A percentile compares a stretch with the other conserved stretches of the same genome.
These are phyloP conservation scores for Philaenus spumarius DNA, from an alignment of 1,140 invertebrate species.

Conservation along the genomic window DNA sequence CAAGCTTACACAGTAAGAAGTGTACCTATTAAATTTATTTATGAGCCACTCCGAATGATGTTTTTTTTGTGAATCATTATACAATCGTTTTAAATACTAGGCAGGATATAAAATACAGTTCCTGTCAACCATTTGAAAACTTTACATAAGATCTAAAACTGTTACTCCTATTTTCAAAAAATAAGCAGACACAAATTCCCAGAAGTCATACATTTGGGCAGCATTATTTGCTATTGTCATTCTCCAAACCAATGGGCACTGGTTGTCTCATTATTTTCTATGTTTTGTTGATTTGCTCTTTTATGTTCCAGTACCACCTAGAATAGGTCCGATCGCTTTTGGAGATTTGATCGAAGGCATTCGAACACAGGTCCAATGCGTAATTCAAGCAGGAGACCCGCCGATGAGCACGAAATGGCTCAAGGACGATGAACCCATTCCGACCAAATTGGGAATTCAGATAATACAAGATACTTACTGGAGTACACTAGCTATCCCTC, in stretches of 20 bases:
- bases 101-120: no score
- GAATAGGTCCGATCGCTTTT: slow-evolving; percentile 51
- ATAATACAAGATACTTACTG: slow-evolving; percentile 29
- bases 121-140: no score
- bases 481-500: slow-evolving; percentile 44
- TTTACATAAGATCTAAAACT: no score
- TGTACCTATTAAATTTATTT: no score
- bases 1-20: no score
- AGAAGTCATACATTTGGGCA: no score
- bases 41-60: no score
- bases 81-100: no score
- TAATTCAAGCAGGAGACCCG: slow-evolving; percentile 52
- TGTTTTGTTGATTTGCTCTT: neutral
- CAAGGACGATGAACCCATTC: slow-evolving; percentile 46
- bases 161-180: no score
- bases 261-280: neutral
- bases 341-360: slow-evolving; percentile 52
- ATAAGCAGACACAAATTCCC: no score
- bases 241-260: neutral
- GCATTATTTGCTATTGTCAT: no score
- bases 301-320: slow-evolving; percentile 50
- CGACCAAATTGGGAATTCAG: slow-evolving; percentile 28
- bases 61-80: no score
- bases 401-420: slow-evolving; percentile 54
- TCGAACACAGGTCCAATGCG: slow-evolving; percentile 56